Conservation (phyloP, 2,888 invertebrate genomes). For the Drosophila cracens region DNA sequence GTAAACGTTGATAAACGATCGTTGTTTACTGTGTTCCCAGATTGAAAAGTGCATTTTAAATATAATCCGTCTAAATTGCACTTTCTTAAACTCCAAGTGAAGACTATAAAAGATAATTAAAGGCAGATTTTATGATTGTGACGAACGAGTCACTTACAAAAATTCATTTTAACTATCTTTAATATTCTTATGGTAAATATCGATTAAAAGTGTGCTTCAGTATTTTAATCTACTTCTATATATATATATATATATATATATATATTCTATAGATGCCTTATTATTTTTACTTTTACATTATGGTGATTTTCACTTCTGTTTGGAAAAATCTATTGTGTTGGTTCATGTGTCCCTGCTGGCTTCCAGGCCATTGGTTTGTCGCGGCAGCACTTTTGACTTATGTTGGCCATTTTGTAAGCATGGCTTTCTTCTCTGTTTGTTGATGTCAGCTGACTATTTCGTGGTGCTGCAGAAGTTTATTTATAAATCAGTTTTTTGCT, state of each 20-base stretch:
- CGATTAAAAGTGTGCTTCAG: neutral
- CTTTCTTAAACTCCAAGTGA: neutral
- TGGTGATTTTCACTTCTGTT: constrained; percentile 41
- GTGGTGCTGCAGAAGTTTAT: constrained; percentile 64
- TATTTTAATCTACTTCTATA: neutral
- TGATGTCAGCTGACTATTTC: constrained; percentile 63
- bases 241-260: too few relatives aligned
- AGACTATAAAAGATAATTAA: neutral
- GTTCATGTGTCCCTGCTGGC: constrained; percentile 12
- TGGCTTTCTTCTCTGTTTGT: constrained; percentile 58
- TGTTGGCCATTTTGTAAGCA: constrained; percentile 51
- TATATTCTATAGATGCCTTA: constrained; percentile 19
- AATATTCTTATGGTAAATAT: neutral
- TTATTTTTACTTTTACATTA: constrained; percentile 52
- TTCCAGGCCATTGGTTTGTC: constrained; percentile 6
- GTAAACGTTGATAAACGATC: neutral
- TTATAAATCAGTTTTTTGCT: constrained; percentile 74
- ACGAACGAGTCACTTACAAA: neutral
- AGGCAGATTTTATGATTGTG: neutral
- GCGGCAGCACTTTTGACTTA: constrained; percentile 46
- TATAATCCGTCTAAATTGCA: neutral
- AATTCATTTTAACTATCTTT: neutral
- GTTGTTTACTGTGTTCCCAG: neutral
- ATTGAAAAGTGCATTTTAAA: neutral
- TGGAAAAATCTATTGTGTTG: constrained; percentile 43